Evolutionary conservation across 2,888 invertebrate species (phyloP).

Genomic region (Macaria liturata): DNA sequence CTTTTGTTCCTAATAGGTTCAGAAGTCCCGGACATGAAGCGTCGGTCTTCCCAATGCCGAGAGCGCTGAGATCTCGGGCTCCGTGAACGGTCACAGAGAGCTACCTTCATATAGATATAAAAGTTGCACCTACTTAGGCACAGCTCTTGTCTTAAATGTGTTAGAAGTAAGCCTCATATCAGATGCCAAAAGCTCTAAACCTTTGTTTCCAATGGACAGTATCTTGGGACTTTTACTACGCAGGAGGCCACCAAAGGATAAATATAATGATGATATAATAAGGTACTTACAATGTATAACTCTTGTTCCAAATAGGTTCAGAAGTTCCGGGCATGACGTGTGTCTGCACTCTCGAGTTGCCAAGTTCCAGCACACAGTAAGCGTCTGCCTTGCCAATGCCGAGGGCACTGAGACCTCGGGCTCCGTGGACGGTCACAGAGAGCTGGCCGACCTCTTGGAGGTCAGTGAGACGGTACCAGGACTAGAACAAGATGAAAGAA

Average conservation of each 20-base stretch:
- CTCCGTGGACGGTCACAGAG: constrained; percentile 67
- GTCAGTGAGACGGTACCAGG: constrained; percentile 66
- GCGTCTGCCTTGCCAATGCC: constrained; percentile 67
- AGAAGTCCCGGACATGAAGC: constrained; percentile 59
- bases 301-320: constrained; percentile 72
- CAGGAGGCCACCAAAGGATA: too few species aligned
- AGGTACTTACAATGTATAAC: constrained; percentile 67
- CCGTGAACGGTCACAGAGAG: constrained; percentile 67
- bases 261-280: too few species aligned
- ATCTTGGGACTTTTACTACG: too few species aligned
- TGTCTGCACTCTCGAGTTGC: constrained; percentile 73
- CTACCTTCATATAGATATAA: too few species aligned
- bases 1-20: constrained; percentile 73
- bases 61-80: constrained; percentile 61
- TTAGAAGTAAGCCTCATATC: too few species aligned
- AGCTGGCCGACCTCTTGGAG: constrained; percentile 71
- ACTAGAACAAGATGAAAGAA: constrained; percentile 42
- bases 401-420: constrained; percentile 60
- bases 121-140: too few species aligned
- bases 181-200: too few species aligned
- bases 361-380: constrained; percentile 71
- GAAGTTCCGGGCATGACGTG: constrained; percentile 61
- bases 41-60: constrained; percentile 64
- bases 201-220: too few species aligned
- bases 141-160: too few species aligned